Base-by-base conservation (phyloP, 1,140 invertebrate species). In the Ceratina australensis region DNA sequence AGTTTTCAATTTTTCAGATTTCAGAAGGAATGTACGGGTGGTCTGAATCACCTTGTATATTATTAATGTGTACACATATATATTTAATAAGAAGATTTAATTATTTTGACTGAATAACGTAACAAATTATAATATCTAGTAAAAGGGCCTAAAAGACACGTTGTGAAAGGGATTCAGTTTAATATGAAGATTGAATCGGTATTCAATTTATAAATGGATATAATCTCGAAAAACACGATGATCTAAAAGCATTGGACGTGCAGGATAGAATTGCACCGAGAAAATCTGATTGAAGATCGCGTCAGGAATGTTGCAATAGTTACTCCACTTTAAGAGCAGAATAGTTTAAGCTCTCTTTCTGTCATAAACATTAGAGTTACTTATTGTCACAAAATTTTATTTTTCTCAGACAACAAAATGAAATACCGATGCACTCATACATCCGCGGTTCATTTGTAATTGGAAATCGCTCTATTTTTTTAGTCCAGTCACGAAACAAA, bases 131-230 rank as follows among this genome's bases (percentile, higher is more conserved):
- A 33, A 65, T 65, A 47, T 66, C 47, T 65, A 66, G 22, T 49
- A 26, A 66, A 16, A 16, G 15, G 22, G 49, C 5, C 15, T 16
- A 7, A n/a, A 26, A 22, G 20, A 50, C 4, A 22, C 47, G 47
- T 26, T 8, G 3, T 1, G 12, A 26, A 24, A 7, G 22, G 16
- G 18, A 20, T 50, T 10, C 20, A 12, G 18, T 50, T 26, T 20
- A 47, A 26, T 66, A 50, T 16, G 47, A 66, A 26, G 64, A 66
- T 50, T 26, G 64, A 66, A 66, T 66, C 50, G 22, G 47, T 50
- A 50, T 66, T 66, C 64, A 26, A 50, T 66, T 66, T 66, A 50
- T 50, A 66, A n/a, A 66, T 66, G 64, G 64, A 66, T 50, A 16
- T 18, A 42, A 66, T 50, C 47, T 50, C 47, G 64, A 4, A 12